Evolutionary conservation across 2,888 invertebrate species (phyloP).

Genomic region (Timandra comae): DNA sequence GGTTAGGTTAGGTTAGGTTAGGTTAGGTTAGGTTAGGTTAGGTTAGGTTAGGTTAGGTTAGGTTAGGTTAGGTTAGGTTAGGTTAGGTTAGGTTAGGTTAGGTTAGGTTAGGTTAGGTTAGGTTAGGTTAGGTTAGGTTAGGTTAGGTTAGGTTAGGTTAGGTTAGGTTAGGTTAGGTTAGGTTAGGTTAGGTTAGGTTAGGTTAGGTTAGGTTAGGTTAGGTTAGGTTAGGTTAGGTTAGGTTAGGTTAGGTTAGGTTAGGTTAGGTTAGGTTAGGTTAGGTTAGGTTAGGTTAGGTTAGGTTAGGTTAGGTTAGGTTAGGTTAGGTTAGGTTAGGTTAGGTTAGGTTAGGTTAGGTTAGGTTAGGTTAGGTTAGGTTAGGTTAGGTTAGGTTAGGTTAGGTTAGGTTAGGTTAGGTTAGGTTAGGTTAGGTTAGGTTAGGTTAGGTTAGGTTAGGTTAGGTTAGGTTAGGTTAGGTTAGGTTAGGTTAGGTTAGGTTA

Average conservation of each 20-base stretch:
- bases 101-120: conserved; percentile 2
- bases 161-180: conserved; percentile 3
- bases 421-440: conserved; percentile 9
- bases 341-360: conserved; percentile 9
- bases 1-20: conserved; percentile 22
- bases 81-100: conserved; percentile 7
- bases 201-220: conserved; percentile 3
- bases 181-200: conserved; percentile 3
- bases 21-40: conserved; percentile 7
- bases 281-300: conserved; percentile 7
- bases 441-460: conserved; percentile 7
- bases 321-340: conserved; percentile 5
- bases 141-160: conserved; percentile 5
- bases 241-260: conserved; percentile 9
- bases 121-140: conserved; percentile 3
- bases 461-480: conserved; percentile 6
- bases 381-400: conserved; percentile 11
- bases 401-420: conserved; percentile 10
- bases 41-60: conserved; percentile 9
- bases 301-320: conserved; percentile 7
- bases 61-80: conserved; percentile 8
- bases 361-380: conserved; percentile 13
- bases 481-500: conserved; percentile 10
- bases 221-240: conserved; percentile 6
- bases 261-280: conserved; percentile 9